Evolutionary conservation across 1,140 invertebrate species (phyloP), one percentile per base, ranked within the genome.

Genomic region (Bradynema listronoti): DNA sequence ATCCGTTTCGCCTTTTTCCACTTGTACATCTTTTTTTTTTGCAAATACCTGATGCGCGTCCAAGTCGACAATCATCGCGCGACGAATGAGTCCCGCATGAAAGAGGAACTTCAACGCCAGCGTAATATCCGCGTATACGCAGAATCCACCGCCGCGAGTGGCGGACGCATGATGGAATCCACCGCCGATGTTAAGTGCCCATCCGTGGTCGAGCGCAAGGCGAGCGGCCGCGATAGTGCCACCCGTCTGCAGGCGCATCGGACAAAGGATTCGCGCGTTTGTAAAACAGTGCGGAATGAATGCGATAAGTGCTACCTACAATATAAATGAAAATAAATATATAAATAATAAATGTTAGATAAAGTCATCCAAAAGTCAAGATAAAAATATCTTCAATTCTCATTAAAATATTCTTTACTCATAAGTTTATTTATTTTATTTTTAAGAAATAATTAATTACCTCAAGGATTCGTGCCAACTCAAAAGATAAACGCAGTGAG

Each of bases 131-230:
- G 88, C 88, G 79, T 90, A 91, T 1, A 86, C 83, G 81, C 88
- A 91, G 79, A 91, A 91, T 2, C 89, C 89, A 4, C 87, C 88
- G 1, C 88, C 61, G n/a, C n/a, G n/a, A 61, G 41, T 24, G 42
- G 29, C 29, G 42, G 51, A 54, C 33, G 68, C 62, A 53, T 72
- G 72, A 79, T 88, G 87, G 76, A 88, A 88, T 2, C 89, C 89
- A 33, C 89, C 89, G 3, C 89, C 89, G n/a, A 91, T 83, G 78
- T 91, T 91, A 34, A 91, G 87, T 0, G 88, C 85, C 88, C 88
- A 91, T 0, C 87, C 87, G 43, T 85, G 74, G 61, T 89, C 85
- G 33, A 89, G 46, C 1, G 88, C 88, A 54, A 91, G 71, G 75
- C 87, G 87, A 0, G 86, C 87, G 69, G 83, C 82, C 66, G 89